Evolutionary conservation across 2,113 vertebrate genomes (phyloP).

Genomic region (Cephalopholis sonnerati): DNA sequence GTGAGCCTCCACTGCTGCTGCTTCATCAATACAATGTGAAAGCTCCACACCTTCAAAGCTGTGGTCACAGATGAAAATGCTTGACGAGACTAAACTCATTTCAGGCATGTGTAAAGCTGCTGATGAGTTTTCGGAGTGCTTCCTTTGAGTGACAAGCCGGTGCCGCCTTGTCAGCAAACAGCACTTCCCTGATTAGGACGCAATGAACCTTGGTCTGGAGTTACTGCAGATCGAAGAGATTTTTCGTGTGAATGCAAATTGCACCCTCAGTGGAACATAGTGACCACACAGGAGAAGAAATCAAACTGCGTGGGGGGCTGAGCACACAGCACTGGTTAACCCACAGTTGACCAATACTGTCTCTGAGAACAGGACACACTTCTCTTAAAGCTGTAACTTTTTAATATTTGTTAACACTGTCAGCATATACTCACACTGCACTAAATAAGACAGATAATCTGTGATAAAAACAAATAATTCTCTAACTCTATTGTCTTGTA

Average conservation of each 20-base stretch:
- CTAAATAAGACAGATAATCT: no score
- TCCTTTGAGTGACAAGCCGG: constrained; percentile 26
- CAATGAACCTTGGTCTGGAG: constrained; percentile 39
- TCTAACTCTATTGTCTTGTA: no score
- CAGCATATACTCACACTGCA: no score
- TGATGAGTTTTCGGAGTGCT: constrained; percentile 26
- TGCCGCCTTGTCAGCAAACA: constrained; percentile 52
- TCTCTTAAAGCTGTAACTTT: neutral
- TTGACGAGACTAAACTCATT: neutral
- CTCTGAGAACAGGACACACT: neutral
- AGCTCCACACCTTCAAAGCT: neutral
- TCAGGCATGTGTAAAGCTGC: constrained; percentile 42
- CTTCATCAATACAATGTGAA: constrained; percentile 9
- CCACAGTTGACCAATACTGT: neutral
- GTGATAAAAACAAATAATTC: no score
- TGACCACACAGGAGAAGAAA: constrained; percentile 8
- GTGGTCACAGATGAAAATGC: constrained; percentile 24
- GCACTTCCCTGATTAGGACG: constrained; percentile 48
- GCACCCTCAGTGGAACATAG: constrained; percentile 17
- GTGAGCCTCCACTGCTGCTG: neutral
- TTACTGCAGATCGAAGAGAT: constrained; percentile 33
- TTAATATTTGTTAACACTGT: no score
- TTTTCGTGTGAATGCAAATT: constrained; percentile 18
- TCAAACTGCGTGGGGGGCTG: neutral
- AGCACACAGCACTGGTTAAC: constrained; percentile 2